These are phyloP conservation scores for Scrobipalpa atriplicella DNA, from an alignment of 2,888 invertebrate species.

Conservation along the genomic window DNA sequence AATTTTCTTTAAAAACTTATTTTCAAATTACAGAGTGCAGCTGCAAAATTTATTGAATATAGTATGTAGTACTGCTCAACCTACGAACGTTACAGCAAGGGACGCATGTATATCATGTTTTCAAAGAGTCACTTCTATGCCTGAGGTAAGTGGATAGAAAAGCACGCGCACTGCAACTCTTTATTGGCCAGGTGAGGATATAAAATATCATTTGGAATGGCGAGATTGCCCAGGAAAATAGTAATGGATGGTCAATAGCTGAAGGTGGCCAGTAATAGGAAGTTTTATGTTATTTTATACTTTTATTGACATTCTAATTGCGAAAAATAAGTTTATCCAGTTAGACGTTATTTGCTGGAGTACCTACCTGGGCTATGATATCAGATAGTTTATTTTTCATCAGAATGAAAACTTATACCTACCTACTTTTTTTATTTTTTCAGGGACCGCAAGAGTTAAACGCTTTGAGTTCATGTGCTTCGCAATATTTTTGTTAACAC, in stretches of 20 bases:
- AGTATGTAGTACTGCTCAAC: slow-evolving; percentile 86
- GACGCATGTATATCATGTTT: slow-evolving; percentile 87
- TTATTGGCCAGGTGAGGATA: too few species aligned
- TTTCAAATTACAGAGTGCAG: slow-evolving; percentile 54
- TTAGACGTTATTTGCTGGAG: too few species aligned
- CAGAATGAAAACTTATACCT: not conserved
- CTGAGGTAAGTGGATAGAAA: slow-evolving; percentile 55
- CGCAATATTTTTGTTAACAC: slow-evolving; percentile 79
- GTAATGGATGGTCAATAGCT: too few species aligned
- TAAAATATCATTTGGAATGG: too few species aligned
- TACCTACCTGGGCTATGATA: too few species aligned
- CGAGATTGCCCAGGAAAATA: too few species aligned
- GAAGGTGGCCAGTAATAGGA: too few species aligned
- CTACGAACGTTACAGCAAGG: slow-evolving; percentile 77
- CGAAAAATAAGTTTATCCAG: too few species aligned
- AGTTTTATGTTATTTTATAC: too few species aligned
- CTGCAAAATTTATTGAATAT: slow-evolving; percentile 82
- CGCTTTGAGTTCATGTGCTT: slow-evolving; percentile 78
- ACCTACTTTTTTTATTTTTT: slow-evolving; percentile 35
- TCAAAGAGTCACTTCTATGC: slow-evolving; percentile 78
- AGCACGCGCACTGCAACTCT: not conserved
- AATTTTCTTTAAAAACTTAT: not conserved
- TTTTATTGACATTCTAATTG: too few species aligned
- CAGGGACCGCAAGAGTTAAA: slow-evolving; percentile 81
- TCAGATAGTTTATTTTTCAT: too few species aligned